These are phyloP conservation scores for Eugnorisma glareosa DNA, from an alignment of 2,888 invertebrate genomes.

Conservation along the genomic window DNA sequence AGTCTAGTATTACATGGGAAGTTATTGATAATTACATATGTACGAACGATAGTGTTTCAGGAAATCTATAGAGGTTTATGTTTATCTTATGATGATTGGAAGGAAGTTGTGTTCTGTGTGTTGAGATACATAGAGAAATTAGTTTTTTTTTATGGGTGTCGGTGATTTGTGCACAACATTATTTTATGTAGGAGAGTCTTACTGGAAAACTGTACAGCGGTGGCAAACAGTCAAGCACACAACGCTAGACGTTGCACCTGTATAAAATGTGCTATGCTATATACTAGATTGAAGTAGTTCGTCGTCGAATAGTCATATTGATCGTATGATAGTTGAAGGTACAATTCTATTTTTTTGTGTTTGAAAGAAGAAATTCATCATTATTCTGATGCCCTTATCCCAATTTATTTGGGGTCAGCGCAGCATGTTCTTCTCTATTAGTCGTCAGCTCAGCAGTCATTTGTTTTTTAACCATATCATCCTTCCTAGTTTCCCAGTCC, in stretches of 20 bases:
- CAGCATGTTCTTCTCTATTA: too few relatives aligned
- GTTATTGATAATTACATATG: conserved; percentile 53
- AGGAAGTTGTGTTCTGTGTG: conserved; percentile 1
- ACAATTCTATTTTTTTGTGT: background rate
- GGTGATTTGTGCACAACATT: background rate
- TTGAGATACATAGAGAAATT: background rate
- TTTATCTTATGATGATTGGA: conserved; percentile 41
- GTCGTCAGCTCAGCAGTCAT: too few relatives aligned
- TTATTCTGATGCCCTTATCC: too few relatives aligned
- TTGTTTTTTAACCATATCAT: too few relatives aligned
- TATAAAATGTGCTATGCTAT: too few relatives aligned
- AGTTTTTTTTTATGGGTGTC: too few relatives aligned
- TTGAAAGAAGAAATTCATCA: background rate
- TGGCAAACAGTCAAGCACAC: background rate
- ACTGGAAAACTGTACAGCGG: background rate
- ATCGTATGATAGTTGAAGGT: background rate
- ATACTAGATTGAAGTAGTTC: too few relatives aligned
- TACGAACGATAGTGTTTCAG: conserved; percentile 61
- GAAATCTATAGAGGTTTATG: conserved; percentile 53
- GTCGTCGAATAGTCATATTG: too few relatives aligned
- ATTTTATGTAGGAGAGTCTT: background rate
- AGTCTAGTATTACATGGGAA: conserved; percentile 36
- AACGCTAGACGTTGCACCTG: too few relatives aligned
- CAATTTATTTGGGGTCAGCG: too few relatives aligned
- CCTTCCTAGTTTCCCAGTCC: too few relatives aligned